A percentile compares a stretch with the other conserved stretches of the same genome.
Conservation (phyloP, 2,888 invertebrate species). For the Pristionchus arcanus region DNA sequence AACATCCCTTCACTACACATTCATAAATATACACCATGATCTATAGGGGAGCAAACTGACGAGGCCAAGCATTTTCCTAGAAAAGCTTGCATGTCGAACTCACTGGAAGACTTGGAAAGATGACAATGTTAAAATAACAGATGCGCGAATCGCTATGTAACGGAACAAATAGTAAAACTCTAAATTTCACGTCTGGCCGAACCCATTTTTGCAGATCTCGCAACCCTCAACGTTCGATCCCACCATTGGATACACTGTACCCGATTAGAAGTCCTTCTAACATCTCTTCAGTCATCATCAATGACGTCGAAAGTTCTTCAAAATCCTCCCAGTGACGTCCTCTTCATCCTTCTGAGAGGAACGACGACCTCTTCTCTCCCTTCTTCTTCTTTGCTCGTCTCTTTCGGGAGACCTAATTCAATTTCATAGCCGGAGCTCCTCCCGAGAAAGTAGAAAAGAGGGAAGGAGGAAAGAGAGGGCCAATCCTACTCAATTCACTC, state of each 20-base stretch:
- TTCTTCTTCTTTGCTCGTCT: constrained; percentile 26
- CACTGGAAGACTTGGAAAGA: too few relatives aligned
- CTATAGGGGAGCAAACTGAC: not conserved
- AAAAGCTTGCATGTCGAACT: not conserved
- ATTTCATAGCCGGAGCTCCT: constrained; percentile 17
- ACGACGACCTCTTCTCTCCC: not conserved
- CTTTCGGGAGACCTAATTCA: constrained; percentile 34
- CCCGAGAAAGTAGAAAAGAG: not conserved
- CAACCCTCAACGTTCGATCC: too few relatives aligned
- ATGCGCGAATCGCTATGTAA: too few relatives aligned
- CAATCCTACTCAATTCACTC: constrained; percentile 53
- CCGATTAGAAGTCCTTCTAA: not conserved
- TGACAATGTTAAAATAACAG: too few relatives aligned
- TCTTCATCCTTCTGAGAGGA: not conserved
- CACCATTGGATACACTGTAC: too few relatives aligned
- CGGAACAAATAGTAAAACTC: too few relatives aligned
- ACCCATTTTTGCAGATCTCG: too few relatives aligned
- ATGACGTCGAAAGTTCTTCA: not conserved
- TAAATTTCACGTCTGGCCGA: too few relatives aligned
- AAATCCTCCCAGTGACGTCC: constrained; percentile 5
- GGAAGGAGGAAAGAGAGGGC: not conserved
- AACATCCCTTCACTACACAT: constrained; percentile 5
- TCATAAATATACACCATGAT: constrained; percentile 18
- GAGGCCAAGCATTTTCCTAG: not conserved
- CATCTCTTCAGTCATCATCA: not conserved